Evolutionary conservation across 2,797 vertebrate species (phyloP).

Genomic region (Trachops cirrhosus): DNA sequence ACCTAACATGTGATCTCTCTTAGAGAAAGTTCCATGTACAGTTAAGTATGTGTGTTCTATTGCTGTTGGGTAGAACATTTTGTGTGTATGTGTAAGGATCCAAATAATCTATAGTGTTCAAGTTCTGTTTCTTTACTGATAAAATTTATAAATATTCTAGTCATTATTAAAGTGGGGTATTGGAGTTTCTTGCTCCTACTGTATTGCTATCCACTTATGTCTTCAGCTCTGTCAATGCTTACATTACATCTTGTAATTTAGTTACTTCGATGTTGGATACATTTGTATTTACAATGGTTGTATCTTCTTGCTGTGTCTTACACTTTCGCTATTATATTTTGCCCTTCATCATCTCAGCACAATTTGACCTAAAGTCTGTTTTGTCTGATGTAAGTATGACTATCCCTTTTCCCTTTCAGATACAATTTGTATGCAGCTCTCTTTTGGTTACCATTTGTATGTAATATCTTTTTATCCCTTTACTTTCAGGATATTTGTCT

Average conservation of each 20-base stretch:
- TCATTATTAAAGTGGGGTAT: neutral
- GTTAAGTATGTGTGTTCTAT: neutral
- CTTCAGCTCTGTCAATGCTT: neutral
- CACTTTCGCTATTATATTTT: neutral
- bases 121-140: neutral
- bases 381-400: neutral
- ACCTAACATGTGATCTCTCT: neutral
- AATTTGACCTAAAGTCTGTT: neutral
- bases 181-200: neutral
- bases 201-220: neutral
- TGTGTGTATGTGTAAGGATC: neutral
- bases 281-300: neutral
- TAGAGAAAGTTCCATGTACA: neutral
- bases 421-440: neutral
- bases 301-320: neutral
- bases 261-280: neutral
- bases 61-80: neutral
- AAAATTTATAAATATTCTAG: neutral
- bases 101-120: neutral
- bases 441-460: neutral
- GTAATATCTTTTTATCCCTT: neutral
- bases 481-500: neutral
- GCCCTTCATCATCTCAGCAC: neutral
- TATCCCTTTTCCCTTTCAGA: neutral
- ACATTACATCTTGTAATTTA: neutral